Percentiles rank a stretch among this genome's conserved stretches.
phyloP scores from a whole-genome alignment of 2,797 vertebrate species.

The Numenius phaeopus region DNA sequence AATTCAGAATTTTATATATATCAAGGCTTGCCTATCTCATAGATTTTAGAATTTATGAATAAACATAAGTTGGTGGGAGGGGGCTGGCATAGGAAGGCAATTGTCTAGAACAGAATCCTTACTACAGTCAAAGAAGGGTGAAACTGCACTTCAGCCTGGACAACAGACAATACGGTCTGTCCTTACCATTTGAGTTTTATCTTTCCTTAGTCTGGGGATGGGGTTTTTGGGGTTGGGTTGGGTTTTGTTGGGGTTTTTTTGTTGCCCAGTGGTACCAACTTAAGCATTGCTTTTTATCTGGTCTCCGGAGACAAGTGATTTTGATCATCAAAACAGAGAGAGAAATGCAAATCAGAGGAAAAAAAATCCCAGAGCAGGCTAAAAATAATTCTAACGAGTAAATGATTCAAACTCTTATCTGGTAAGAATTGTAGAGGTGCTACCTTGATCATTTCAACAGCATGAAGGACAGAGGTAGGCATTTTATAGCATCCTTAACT shows the following conservation, averaged over 20 bases:
- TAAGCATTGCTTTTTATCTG: background rate
- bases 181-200: background rate
- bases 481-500: background rate
- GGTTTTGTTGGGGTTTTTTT: background rate
- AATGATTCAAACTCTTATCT: background rate
- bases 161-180: background rate
- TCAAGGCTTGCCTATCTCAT: background rate
- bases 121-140: background rate
- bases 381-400: background rate
- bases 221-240: accelerated
- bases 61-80: background rate
- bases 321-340: background rate
- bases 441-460: background rate
- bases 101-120: background rate
- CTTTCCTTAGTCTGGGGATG: background rate
- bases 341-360: background rate
- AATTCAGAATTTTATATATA: background rate
- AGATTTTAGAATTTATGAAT: background rate
- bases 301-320: background rate
- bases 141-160: background rate
- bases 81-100: background rate
- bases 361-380: background rate
- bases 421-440: background rate
- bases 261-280: background rate
- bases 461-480: background rate